Evolutionary conservation across 2,113 vertebrate species (phyloP), one percentile per base, ranked within the genome.

Genomic region (Phoenicopterus ruber): DNA sequence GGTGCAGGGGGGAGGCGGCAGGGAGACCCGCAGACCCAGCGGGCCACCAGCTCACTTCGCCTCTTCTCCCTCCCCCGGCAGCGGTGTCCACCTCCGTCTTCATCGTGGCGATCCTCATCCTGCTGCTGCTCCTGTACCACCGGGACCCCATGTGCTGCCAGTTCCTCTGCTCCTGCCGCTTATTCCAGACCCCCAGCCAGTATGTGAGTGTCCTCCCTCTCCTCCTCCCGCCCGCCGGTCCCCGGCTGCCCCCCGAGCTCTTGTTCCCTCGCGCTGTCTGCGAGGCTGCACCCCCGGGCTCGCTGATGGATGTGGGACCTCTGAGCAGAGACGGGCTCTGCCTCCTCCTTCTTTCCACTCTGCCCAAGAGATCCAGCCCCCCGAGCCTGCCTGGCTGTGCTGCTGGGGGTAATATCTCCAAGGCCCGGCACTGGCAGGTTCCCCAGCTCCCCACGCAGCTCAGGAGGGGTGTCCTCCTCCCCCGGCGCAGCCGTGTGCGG

Each of bases 121-220:
- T 98, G 93, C 96, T 99, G 91, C 98, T 98, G 88, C 95, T 98
- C 50, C 97, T 98, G 49, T 98, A 98, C 91, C 98, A 98, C 76
- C 97, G 97, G 58, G 97, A 98, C 86, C 97, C 97, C 47, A 97
- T 97, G 77, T 98, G 98, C 97, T 99, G 98, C 98, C 98, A 98
- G 81, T 97, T 97, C 36, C 94, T 97, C 82, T 98, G 98, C 95
- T 98, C 98, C 94, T 98, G 97, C 88, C 97, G 97, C 44, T 97
- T 98, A 36, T 96, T 97, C 84, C 80, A 52, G 91, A 95, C 55
- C 36, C 98, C 95, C 76, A 96, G 96, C 95, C 98, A 98, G 83
- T 97, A 98, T 92, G 98, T 98, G 96, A 98, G 97, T 92, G 82
- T 63, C 65, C 36, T n/a, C 24, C 1, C 57, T 21, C 42, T 52